These are phyloP conservation scores for Cantharis lateralis DNA, from an alignment of 2,888 invertebrate genomes.

Conservation along the genomic window DNA sequence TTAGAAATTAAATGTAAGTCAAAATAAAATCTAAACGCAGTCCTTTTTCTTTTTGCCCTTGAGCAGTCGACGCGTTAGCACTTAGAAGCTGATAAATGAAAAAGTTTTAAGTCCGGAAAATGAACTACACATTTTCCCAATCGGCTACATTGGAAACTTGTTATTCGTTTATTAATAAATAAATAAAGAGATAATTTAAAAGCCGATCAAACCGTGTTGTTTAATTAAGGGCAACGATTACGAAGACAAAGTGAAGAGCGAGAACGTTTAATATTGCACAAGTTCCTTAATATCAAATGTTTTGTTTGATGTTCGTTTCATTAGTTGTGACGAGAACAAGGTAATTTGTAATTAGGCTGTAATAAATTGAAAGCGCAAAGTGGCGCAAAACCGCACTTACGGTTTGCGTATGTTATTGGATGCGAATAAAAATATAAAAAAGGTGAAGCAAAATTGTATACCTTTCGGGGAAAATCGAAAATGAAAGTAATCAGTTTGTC, in stretches of 20 bases:
- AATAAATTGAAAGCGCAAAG: background rate
- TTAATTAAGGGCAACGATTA: background rate
- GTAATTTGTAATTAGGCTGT: background rate
- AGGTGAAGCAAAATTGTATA: background rate
- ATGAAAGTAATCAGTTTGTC: conserved; percentile 30
- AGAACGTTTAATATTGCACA: background rate
- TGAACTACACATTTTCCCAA: conserved; percentile 28
- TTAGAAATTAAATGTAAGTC: background rate
- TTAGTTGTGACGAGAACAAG: background rate
- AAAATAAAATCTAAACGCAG: background rate
- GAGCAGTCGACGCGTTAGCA: conserved; percentile 30
- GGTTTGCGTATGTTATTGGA: background rate
- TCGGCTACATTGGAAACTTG: conserved; percentile 17
- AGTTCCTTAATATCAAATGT: background rate
- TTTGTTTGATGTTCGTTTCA: background rate
- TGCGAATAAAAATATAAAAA: background rate
- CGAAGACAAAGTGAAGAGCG: background rate
- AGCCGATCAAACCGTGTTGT: background rate
- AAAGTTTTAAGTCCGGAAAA: conserved; percentile 28
- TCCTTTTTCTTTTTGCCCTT: conserved; percentile 12
- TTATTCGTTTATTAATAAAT: conserved; percentile 20
- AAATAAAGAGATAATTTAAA: conserved; percentile 10
- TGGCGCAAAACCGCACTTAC: background rate
- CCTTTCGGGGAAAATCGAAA: conserved; percentile 4
- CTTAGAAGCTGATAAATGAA: conserved; percentile 22